These are phyloP conservation scores for Anastatus disparis DNA, from an alignment of 1,140 invertebrate species.

Conservation along the genomic window DNA sequence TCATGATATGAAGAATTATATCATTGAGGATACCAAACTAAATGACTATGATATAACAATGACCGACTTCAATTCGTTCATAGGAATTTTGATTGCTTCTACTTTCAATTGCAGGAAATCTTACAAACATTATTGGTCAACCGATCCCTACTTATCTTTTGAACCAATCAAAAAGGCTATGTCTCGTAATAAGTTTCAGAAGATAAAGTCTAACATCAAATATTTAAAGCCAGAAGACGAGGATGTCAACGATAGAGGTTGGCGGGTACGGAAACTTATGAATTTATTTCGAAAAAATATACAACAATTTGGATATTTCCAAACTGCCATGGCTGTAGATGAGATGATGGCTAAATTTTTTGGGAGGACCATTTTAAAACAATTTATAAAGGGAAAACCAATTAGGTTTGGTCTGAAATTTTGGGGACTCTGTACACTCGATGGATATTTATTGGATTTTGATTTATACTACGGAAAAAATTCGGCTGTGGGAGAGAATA, in stretches of 20 bases:
- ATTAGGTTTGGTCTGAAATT: constrained; percentile 42
- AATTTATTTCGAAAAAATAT: constrained; percentile 37
- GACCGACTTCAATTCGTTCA: constrained; percentile 23
- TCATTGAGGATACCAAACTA: constrained; percentile 11
- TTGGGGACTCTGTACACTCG: constrained; percentile 35
- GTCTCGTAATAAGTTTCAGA: not conserved
- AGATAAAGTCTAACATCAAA: constrained; percentile 24
- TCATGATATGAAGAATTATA: constrained; percentile 19
- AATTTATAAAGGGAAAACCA: constrained; percentile 35
- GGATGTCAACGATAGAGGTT: constrained; percentile 28
- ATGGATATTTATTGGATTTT: constrained; percentile 40
- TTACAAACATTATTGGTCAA: constrained; percentile 30
- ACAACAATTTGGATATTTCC: constrained; percentile 32
- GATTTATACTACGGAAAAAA: constrained; percentile 42
- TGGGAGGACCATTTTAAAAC: constrained; percentile 13
- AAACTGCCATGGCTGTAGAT: constrained; percentile 22
- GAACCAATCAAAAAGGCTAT: constrained; percentile 21
- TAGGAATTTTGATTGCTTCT: constrained; percentile 29
- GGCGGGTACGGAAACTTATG: constrained; percentile 30
- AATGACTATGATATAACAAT: constrained; percentile 26
- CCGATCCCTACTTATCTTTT: constrained; percentile 28
- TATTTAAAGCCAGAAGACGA: constrained; percentile 33
- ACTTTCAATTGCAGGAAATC: constrained; percentile 37
- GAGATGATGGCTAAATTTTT: constrained; percentile 15
- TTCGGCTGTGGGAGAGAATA: constrained; percentile 11